Percentiles rank a stretch among this genome's conserved stretches.
Evolutionary conservation across 2,888 invertebrate genomes (phyloP).

Genomic region (Andricus curvator): DNA sequence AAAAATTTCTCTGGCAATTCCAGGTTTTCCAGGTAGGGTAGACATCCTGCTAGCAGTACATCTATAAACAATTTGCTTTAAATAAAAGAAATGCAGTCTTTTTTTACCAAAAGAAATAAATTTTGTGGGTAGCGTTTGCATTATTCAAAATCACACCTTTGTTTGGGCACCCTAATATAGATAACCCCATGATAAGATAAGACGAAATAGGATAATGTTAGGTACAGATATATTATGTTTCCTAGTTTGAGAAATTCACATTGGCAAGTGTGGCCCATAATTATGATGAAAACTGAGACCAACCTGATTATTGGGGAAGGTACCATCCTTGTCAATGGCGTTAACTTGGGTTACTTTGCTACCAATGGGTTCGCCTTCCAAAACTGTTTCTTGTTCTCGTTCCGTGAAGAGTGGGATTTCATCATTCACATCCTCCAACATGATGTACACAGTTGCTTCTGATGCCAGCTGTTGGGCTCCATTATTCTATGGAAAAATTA

Average conservation of each 20-base stretch:
- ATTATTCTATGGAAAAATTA: constrained; percentile 86
- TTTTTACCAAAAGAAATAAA: too few species aligned
- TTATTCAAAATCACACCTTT: too few species aligned
- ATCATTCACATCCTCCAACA: constrained; percentile 97
- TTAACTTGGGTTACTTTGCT: constrained; percentile 97
- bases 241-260: neutral
- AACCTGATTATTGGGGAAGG: constrained; percentile 96
- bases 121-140: too few species aligned
- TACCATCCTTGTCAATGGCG: constrained; percentile 97
- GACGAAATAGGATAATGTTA: too few species aligned
- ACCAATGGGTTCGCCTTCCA: constrained; percentile 96
- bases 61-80: too few species aligned
- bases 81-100: too few species aligned
- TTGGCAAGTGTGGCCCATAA: neutral
- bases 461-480: constrained; percentile 97
- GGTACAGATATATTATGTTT: neutral
- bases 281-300: constrained; percentile 59
- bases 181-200: too few species aligned
- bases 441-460: constrained; percentile 95
- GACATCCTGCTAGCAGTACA: too few species aligned
- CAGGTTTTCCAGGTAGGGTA: too few species aligned
- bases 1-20: too few species aligned
- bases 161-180: too few species aligned
- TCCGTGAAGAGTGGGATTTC: constrained; percentile 97
- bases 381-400: constrained; percentile 95